Base-by-base conservation (phyloP, 2,888 invertebrate species). In the Drosophila borborema region DNA sequence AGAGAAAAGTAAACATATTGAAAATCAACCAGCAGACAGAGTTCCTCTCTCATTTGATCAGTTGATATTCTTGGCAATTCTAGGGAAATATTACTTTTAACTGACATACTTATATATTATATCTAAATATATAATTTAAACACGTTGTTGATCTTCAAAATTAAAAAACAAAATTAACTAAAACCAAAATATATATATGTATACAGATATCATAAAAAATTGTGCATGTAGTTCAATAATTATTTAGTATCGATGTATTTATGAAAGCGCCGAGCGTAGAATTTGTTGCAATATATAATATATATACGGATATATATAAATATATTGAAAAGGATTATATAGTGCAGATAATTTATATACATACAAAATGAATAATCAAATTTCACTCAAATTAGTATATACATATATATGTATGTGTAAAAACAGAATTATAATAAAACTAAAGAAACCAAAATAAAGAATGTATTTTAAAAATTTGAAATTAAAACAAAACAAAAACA, bases 391-490 rank as follows among this genome's bases (percentile, higher is more conserved):
- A 59, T 40, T 77, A 87, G 81, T 64, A 73, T 56, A 59, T 55
- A 55, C 28, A 53, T 41, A 71, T 56, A 56, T 28, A 45, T 60
- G 74, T 76, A 60, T 77, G 36, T 60, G 74, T 76, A 60, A 74
- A 69, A 75, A 74, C 81, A 69, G 58, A 61, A 80, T 71, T 71
- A 51, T 71, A 74, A 66, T 56, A 58, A 56, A 23, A 23, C 31
- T 5, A 49, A n/a, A 49, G 8, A n/a, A 49, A 34, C 8, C 4
- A 34, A 34, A 51, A 48, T 81, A 75, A 86, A 74, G 63, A 89
- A 72, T 86, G 89, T 88, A 86, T 83, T 90, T 88, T 86, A 90
- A 83, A 90, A 80, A 75, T 69, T 82, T 89, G 73, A 72, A 71
- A 74, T 48, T 45, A 41, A 59, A 59, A 59, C 8, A 41, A n/a